Percentiles rank a stretch among this genome's conserved stretches.
These are phyloP conservation scores for Vidua macroura DNA, from an alignment of 2,113 vertebrate genomes.

Conservation along the genomic window DNA sequence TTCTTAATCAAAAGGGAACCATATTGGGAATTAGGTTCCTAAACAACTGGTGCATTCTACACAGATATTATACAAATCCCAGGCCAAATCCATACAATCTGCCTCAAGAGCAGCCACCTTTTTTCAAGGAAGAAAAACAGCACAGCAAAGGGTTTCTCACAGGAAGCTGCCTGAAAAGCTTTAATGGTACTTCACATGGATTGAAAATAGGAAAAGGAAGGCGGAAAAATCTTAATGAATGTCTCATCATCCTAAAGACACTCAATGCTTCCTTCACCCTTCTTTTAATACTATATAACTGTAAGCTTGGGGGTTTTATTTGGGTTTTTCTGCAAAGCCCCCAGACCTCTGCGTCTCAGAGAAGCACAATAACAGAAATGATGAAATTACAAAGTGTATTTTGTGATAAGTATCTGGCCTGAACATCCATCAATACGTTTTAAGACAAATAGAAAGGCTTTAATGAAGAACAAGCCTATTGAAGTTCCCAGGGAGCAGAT, in stretches of 20 bases:
- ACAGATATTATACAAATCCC: slow-evolving; percentile 82
- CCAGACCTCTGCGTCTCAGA: neutral
- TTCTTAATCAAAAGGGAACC: slow-evolving; percentile 81
- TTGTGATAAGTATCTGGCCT: slow-evolving; percentile 14
- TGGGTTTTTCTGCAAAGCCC: slow-evolving; percentile 34
- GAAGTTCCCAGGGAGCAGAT: slow-evolving; percentile 46
- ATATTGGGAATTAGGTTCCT: slow-evolving; percentile 82
- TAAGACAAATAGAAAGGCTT: slow-evolving; percentile 32
- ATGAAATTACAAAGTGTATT: slow-evolving; percentile 58
- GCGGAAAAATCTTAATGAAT: slow-evolving; percentile 78
- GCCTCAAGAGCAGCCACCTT: slow-evolving; percentile 78
- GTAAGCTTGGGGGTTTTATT: slow-evolving; percentile 39
- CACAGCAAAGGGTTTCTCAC: slow-evolving; percentile 78
- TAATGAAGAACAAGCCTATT: slow-evolving; percentile 45
- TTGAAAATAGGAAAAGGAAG: slow-evolving; percentile 71
- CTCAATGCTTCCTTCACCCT: slow-evolving; percentile 64
- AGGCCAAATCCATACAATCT: slow-evolving; percentile 72
- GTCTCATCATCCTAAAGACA: slow-evolving; percentile 77
- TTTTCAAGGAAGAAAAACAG: slow-evolving; percentile 78
- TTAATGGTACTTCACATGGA: slow-evolving; percentile 82
- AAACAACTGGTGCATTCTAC: slow-evolving; percentile 79
- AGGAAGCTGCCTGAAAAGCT: slow-evolving; percentile 87
- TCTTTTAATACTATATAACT: slow-evolving; percentile 44
- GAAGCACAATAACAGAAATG: slow-evolving; percentile 10
- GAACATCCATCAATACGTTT: slow-evolving; percentile 15